A percentile compares a stretch with the other conserved stretches of the same genome.
These are phyloP conservation scores for Synergus laeviventris DNA, from an alignment of 2,888 invertebrate species.

Conservation along the genomic window DNA sequence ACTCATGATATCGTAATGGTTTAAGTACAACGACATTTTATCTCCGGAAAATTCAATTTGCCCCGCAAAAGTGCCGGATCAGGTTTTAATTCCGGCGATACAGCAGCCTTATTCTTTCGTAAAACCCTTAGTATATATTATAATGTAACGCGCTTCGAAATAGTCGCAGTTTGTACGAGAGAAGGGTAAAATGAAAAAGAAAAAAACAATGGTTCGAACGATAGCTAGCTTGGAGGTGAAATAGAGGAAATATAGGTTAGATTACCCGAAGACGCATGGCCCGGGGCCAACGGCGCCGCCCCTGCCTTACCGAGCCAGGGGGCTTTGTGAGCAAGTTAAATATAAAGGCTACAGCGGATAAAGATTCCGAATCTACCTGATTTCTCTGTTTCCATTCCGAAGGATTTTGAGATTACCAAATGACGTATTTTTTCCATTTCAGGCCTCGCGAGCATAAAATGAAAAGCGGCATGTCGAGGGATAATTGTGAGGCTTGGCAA, in stretches of 20 bases:
- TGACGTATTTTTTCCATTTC: not conserved
- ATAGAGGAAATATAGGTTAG: conserved; percentile 65
- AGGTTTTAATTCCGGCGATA: conserved; percentile 65
- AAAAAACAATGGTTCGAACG: not conserved
- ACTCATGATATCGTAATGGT: conserved; percentile 53
- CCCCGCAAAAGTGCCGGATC: conserved; percentile 65
- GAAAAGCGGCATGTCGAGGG: conserved; percentile 42
- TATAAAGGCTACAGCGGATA: conserved; percentile 49
- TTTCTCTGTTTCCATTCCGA: conserved; percentile 45
- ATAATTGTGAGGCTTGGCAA: not conserved
- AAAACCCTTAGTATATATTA: conserved; percentile 26
- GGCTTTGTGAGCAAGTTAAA: conserved; percentile 57
- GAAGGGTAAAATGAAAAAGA: not conserved
- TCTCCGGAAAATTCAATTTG: conserved; percentile 65
- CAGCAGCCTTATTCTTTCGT: conserved; percentile 51
- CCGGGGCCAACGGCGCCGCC: conserved; percentile 38
- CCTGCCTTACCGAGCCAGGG: conserved; percentile 45
- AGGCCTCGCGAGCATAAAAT: not conserved
- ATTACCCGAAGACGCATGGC: conserved; percentile 65
- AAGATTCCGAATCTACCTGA: conserved; percentile 51
- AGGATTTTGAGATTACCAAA: not conserved
- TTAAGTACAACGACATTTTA: conserved; percentile 65
- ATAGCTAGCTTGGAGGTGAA: conserved; percentile 51
- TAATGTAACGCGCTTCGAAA: conserved; percentile 27
- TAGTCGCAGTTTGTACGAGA: not conserved